phyloP scores from a whole-genome alignment of 2,888 invertebrate genomes.

The Apoda limacodes region DNA sequence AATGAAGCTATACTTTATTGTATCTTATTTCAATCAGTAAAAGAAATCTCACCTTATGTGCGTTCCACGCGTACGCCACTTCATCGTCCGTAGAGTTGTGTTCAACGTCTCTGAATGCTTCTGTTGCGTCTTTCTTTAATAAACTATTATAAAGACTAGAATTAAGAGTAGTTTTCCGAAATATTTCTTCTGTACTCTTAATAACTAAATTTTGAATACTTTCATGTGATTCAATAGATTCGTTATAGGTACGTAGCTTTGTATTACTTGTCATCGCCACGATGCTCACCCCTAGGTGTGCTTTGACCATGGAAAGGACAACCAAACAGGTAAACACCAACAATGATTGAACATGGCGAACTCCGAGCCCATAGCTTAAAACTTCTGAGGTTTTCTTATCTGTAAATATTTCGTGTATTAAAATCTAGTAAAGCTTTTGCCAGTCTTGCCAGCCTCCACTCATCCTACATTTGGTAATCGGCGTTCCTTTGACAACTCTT shows the following conservation, averaged over 20 bases:
- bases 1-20: no score
- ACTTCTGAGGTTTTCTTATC: no score
- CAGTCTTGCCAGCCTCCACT: no score
- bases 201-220: conserved; percentile 1
- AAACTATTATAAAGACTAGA: not conserved
- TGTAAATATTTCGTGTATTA: no score
- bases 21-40: no score
- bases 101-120: not conserved
- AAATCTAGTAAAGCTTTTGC: no score
- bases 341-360: conserved; percentile 33
- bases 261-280: conserved; percentile 49
- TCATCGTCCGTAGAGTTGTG: no score
- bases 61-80: no score
- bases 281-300: conserved; percentile 38
- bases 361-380: conserved; percentile 39
- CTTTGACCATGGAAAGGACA: conserved; percentile 27
- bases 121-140: not conserved
- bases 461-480: no score
- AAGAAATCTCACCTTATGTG: no score
- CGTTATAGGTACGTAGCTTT: no score
- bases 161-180: not conserved
- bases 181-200: not conserved
- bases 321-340: conserved; percentile 27
- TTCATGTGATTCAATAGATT: conserved; percentile 5
- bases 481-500: no score